Conservation (phyloP, 2,113 vertebrate species). For the Gnathonemus echidnorhynchus region DNA sequence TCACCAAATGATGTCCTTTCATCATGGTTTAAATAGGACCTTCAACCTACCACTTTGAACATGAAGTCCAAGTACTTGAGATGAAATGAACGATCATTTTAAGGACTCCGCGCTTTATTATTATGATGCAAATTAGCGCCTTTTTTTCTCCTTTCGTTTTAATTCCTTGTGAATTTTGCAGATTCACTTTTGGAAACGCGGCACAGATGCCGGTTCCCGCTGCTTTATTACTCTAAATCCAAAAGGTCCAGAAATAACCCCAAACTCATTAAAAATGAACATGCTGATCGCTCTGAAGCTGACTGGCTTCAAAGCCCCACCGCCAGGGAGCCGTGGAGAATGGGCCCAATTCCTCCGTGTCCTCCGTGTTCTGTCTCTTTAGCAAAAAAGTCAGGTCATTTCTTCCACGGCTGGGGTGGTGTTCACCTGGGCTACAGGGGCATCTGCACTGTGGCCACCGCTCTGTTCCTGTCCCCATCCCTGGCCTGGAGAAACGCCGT, state of each 20-base stretch:
- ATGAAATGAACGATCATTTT: background rate
- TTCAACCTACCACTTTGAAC: conserved; percentile 3
- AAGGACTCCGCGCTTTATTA: background rate
- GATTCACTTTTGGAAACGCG: conserved; percentile 4
- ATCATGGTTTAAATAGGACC: background rate
- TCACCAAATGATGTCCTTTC: conserved; percentile 4
- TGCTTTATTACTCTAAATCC: conserved; percentile 1
- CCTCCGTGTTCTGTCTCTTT: background rate
- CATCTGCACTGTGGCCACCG: background rate
- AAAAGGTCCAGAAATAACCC: background rate
- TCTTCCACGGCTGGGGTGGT: no score
- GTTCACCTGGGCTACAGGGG: background rate
- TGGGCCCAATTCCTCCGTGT: background rate
- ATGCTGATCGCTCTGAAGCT: conserved; percentile 15
- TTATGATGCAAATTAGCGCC: conserved; percentile 7
- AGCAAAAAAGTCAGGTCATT: background rate
- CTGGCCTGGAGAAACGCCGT: background rate
- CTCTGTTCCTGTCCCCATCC: background rate
- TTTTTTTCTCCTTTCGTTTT: background rate
- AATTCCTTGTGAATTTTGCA: background rate
- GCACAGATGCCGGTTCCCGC: background rate
- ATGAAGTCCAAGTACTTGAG: conserved; percentile 1
- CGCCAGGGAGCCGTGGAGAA: background rate
- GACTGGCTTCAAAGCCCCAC: background rate
- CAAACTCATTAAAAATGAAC: conserved; percentile 18